Percentiles rank a stretch among this genome's conserved stretches.
Conservation (phyloP, 2,888 invertebrate genomes). For the Baccha elongata region DNA sequence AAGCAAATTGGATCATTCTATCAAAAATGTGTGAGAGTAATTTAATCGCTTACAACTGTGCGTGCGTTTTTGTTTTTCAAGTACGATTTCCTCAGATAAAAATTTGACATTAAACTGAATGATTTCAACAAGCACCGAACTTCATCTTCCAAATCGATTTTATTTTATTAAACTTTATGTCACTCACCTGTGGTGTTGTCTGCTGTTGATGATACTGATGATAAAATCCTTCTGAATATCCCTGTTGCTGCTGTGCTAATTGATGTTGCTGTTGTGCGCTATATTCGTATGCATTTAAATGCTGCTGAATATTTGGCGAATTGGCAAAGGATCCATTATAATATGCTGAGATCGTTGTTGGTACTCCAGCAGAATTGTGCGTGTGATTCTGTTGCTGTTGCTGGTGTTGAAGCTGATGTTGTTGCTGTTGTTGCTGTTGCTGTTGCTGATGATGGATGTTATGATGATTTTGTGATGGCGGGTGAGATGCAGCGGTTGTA, state of each 20-base stretch:
- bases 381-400: slow-evolving; percentile 74
- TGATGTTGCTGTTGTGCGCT: slow-evolving; percentile 67
- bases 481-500: slow-evolving; percentile 79
- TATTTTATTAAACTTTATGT: no score
- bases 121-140: no score
- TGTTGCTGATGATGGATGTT: slow-evolving; percentile 40
- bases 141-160: no score
- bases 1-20: no score
- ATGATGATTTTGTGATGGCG: slow-evolving; percentile 66
- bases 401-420: slow-evolving; percentile 75
- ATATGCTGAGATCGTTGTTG: slow-evolving; percentile 72
- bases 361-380: slow-evolving; percentile 67
- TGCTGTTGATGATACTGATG: slow-evolving; percentile 75
- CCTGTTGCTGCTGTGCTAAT: slow-evolving; percentile 70
- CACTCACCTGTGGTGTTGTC: slow-evolving; percentile 79
- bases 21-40: no score
- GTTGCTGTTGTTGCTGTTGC: slow-evolving; percentile 72
- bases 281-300: slow-evolving; percentile 81
- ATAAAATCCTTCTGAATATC: slow-evolving; percentile 75
- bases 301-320: slow-evolving; percentile 77
- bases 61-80: no score
- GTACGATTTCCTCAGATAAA: no score
- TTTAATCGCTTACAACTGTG: no score
- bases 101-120: no score
- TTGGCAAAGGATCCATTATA: slow-evolving; percentile 83